Evolutionary conservation across 2,113 vertebrate genomes (phyloP).

Genomic region (Catharus fuscescens): DNA sequence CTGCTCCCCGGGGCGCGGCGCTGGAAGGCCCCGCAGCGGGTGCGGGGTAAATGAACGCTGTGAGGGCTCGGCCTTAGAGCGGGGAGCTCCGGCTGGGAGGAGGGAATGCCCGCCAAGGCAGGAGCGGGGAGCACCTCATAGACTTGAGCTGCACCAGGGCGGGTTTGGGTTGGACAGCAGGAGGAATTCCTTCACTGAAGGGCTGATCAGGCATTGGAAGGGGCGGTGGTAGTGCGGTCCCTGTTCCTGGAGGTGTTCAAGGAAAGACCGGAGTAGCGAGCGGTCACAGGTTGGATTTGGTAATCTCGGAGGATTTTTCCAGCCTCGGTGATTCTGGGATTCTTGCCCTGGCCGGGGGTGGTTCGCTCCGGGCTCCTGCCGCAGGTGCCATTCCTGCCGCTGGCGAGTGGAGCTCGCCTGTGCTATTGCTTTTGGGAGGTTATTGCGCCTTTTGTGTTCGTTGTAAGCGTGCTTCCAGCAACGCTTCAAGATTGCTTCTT

Average conservation of each 20-base stretch:
- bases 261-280: background rate
- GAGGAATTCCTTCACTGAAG: background rate
- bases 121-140: rapidly evolving
- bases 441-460: background rate
- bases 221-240: too few relatives aligned
- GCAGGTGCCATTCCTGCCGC: background rate
- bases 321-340: background rate
- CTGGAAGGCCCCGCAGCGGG: background rate
- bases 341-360: too few relatives aligned
- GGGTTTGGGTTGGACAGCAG: rapidly evolving
- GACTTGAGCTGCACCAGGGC: background rate
- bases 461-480: background rate
- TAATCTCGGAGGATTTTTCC: background rate
- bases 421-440: background rate
- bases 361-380: background rate
- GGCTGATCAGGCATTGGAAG: rapidly evolving
- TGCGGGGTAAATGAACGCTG: background rate
- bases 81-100: background rate
- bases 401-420: background rate
- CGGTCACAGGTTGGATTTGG: background rate
- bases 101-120: background rate
- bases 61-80: rapidly evolving
- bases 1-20: background rate
- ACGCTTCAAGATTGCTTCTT: background rate
- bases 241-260: background rate